These are phyloP conservation scores for Tetrapedia diversipes DNA, from an alignment of 2,888 invertebrate species.

Conservation along the genomic window DNA sequence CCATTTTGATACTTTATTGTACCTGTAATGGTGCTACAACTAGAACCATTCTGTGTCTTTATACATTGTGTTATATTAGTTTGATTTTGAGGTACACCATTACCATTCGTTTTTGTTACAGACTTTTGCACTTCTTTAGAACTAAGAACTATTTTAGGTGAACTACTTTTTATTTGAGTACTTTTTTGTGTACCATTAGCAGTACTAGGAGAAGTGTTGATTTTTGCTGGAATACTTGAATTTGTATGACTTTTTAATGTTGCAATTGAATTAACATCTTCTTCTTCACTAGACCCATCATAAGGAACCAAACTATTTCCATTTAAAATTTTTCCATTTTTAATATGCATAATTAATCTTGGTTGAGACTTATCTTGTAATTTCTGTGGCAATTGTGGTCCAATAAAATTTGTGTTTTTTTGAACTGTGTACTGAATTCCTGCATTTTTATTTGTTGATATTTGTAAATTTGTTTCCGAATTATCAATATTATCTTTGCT, in stretches of 20 bases:
- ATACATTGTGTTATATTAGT: slow-evolving; percentile 45
- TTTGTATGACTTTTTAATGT: slow-evolving; percentile 42
- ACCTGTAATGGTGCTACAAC: slow-evolving; percentile 36
- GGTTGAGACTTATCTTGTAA: slow-evolving; percentile 74
- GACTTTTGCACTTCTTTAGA: slow-evolving; percentile 62
- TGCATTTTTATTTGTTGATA: slow-evolving; percentile 59
- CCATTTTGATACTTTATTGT: slow-evolving; percentile 73
- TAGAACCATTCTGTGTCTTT: slow-evolving; percentile 58
- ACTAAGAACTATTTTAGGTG: slow-evolving; percentile 45
- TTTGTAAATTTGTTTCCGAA: slow-evolving; percentile 63
- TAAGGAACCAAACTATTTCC: slow-evolving; percentile 80
- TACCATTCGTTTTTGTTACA: slow-evolving; percentile 48
- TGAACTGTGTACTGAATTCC: slow-evolving; percentile 55
- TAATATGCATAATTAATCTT: slow-evolving; percentile 73
- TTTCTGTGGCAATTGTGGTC: slow-evolving; percentile 77
- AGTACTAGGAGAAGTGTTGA: slow-evolving; percentile 19
- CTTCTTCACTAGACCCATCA: slow-evolving; percentile 80
- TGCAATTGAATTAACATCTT: slow-evolving; percentile 61
- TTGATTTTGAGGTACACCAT: slow-evolving; percentile 43
- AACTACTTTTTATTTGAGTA: slow-evolving; percentile 39
- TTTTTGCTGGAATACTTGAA: slow-evolving; percentile 42
- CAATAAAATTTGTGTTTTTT: slow-evolving; percentile 74
- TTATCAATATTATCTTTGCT: slow-evolving; percentile 41
- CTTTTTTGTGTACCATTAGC: slow-evolving; percentile 56
- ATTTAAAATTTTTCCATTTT: slow-evolving; percentile 75